phyloP scores from a whole-genome alignment of 2,113 vertebrate genomes.

The Apaloderma vittatum region DNA sequence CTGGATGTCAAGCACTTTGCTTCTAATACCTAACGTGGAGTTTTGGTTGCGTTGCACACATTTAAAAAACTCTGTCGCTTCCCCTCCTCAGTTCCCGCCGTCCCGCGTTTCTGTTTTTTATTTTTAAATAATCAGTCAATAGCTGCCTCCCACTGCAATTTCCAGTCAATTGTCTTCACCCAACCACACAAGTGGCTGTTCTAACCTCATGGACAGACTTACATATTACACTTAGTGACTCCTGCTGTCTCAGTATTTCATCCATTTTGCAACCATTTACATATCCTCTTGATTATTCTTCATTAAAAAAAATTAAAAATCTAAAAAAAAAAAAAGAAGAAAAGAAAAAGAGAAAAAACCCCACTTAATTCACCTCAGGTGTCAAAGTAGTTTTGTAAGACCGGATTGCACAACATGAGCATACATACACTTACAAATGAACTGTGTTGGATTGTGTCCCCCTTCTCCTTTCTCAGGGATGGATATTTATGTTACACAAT shows the following conservation, averaged over 20 bases:
- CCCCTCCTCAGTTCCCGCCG: not conserved
- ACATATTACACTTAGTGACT: not conserved
- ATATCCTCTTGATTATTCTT: conserved; percentile 44
- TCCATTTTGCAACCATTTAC: conserved; percentile 51
- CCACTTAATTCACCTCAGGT: conserved; percentile 81
- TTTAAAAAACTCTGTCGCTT: conserved; percentile 2
- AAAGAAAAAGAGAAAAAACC: not conserved
- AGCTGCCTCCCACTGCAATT: conserved; percentile 36
- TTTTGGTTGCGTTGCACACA: conserved; percentile 32
- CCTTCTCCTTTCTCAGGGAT: conserved; percentile 84
- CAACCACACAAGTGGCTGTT: not conserved
- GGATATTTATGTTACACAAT: conserved; percentile 76
- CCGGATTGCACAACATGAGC: conserved; percentile 76
- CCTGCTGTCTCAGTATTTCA: conserved; percentile 52
- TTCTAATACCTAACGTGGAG: not conserved
- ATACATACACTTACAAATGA: conserved; percentile 54
- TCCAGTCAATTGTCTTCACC: conserved; percentile 17
- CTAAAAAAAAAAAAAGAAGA: not conserved
- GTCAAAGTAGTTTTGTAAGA: conserved; percentile 71
- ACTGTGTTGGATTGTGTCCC: conserved; percentile 57
- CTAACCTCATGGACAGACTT: conserved; percentile 52
- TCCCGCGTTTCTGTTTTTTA: not conserved
- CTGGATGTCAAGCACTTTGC: conserved; percentile 81
- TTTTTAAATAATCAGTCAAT: not conserved
- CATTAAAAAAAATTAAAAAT: conserved; percentile 59